phyloP scores from a whole-genome alignment of 2,113 vertebrate genomes.

The Zosterops lateralis region DNA sequence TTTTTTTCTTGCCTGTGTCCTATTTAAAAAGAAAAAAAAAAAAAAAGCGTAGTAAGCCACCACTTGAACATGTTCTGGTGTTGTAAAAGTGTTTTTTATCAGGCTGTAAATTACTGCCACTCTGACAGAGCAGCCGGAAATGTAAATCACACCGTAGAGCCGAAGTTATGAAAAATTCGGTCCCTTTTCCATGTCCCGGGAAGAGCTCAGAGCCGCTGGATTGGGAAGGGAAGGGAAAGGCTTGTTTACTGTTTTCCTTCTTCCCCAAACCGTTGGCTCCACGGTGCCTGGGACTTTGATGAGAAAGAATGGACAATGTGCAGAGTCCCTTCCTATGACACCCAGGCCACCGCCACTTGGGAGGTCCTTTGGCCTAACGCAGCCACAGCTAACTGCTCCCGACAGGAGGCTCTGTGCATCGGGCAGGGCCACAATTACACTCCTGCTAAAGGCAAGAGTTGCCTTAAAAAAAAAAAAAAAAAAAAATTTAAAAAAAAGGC shows the following conservation, averaged over 20 bases:
- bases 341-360: slow-evolving; percentile 77
- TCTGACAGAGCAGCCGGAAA: slow-evolving; percentile 69
- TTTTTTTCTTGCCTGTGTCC: not conserved
- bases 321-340: slow-evolving; percentile 62
- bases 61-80: slow-evolving; percentile 56
- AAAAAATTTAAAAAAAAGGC: not conserved
- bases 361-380: slow-evolving; percentile 74
- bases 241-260: slow-evolving; percentile 40
- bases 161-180: slow-evolving; percentile 50
- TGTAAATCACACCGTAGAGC: slow-evolving; percentile 61
- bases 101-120: slow-evolving; percentile 64
- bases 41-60: slow-evolving; percentile 25
- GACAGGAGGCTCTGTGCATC: slow-evolving; percentile 68
- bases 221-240: not conserved
- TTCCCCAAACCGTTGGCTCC: slow-evolving; percentile 26
- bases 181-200: not conserved
- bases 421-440: slow-evolving; percentile 74
- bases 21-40: not conserved
- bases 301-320: slow-evolving; percentile 53
- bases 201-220: not conserved
- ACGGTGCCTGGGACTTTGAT: slow-evolving; percentile 34
- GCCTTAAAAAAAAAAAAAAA: not conserved
- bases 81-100: slow-evolving; percentile 71
- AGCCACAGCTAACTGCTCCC: slow-evolving; percentile 65
- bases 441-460: slow-evolving; percentile 63